Evolutionary conservation across 2,888 invertebrate genomes (phyloP).

Genomic region (Tethea ocularis): DNA sequence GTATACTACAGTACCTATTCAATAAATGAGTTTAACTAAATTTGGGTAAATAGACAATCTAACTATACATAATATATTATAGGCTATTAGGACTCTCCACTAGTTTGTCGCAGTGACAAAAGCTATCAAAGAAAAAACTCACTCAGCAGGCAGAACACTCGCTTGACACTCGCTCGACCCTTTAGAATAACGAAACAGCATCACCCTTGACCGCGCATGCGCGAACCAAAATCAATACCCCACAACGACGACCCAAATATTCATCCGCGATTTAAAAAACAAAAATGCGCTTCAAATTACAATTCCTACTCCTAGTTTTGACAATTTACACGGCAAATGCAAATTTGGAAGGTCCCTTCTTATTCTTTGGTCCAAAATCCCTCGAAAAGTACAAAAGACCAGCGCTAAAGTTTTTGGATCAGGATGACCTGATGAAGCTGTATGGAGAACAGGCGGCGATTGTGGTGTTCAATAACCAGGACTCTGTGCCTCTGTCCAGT

Average conservation of each 20-base stretch:
- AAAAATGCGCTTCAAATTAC: constrained; percentile 21
- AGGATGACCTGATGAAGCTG: constrained; percentile 83
- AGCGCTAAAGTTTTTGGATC: constrained; percentile 78
- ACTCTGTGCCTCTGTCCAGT: constrained; percentile 79
- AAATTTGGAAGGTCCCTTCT: constrained; percentile 83
- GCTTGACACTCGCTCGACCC: too few relatives aligned
- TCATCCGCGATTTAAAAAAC: not conserved
- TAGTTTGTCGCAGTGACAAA: too few relatives aligned
- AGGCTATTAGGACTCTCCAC: too few relatives aligned
- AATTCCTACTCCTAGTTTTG: constrained; percentile 30
- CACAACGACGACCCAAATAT: not conserved
- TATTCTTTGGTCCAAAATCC: constrained; percentile 84
- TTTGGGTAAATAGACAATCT: too few relatives aligned
- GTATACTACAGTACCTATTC: too few relatives aligned
- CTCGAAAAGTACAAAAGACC: constrained; percentile 75
- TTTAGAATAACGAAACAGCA: not conserved
- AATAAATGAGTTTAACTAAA: too few relatives aligned
- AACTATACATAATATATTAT: too few relatives aligned
- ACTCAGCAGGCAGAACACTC: too few relatives aligned
- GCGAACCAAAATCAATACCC: constrained; percentile 11
- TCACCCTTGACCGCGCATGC: constrained; percentile 20
- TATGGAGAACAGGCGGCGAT: constrained; percentile 83
- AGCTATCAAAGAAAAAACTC: too few relatives aligned
- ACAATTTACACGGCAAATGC: constrained; percentile 49
- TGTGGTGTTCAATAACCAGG: constrained; percentile 84